Evolutionary conservation across 2,888 invertebrate genomes (phyloP).

Genomic region (Agrochola circellaris): DNA sequence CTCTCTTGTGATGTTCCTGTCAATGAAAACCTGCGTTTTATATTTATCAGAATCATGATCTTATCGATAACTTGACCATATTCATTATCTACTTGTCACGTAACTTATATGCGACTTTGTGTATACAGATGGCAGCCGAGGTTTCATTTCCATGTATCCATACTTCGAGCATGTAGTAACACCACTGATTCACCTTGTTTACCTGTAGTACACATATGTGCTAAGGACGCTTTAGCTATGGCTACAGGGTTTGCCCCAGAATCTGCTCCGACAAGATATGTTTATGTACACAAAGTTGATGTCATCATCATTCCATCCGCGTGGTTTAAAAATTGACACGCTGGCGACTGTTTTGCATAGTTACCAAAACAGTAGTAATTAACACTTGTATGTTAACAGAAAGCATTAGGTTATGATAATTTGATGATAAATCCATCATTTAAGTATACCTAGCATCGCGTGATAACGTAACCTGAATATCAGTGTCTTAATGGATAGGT

Average conservation of each 20-base stretch:
- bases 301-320: slow-evolving; percentile 58
- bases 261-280: slow-evolving; percentile 60
- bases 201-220: slow-evolving; percentile 68
- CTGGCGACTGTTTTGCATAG: slow-evolving; percentile 40
- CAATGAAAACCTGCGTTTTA: slow-evolving; percentile 19
- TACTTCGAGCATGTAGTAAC: slow-evolving; percentile 76
- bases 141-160: slow-evolving; percentile 76
- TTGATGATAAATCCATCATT: slow-evolving; percentile 35
- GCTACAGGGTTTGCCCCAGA: slow-evolving; percentile 72
- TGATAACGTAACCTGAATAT: slow-evolving; percentile 40
- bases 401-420: slow-evolving; percentile 50
- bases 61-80: slow-evolving; percentile 48
- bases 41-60: slow-evolving; percentile 21
- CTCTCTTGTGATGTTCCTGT: slow-evolving; percentile 44
- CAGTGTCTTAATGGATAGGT: slow-evolving; percentile 17
- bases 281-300: slow-evolving; percentile 62
- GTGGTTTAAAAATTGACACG: slow-evolving; percentile 36
- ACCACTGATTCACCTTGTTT: slow-evolving; percentile 84
- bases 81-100: slow-evolving; percentile 29
- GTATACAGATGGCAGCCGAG: slow-evolving; percentile 80
- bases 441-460: slow-evolving; percentile 26
- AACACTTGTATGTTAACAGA: slow-evolving; percentile 58
- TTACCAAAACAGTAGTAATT: slow-evolving; percentile 57
- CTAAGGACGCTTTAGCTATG: slow-evolving; percentile 66
- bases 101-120: slow-evolving; percentile 67